Conservation (phyloP, 1,140 invertebrate genomes). For the Hestina assimilis region DNA sequence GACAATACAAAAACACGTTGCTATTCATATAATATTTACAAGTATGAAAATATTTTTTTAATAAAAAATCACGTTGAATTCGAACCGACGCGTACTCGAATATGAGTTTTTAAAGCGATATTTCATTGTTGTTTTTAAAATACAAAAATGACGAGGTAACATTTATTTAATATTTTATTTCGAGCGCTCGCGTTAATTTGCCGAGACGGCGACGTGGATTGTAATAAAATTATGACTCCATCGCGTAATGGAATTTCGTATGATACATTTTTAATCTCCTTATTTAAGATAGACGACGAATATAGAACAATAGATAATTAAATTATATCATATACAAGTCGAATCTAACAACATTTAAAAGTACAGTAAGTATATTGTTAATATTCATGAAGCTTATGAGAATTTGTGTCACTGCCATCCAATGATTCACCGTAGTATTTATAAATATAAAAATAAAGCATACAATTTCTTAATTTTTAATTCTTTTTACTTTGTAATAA, state of each 20-base stretch:
- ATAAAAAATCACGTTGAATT: background rate
- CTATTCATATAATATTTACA: background rate
- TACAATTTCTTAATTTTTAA: background rate
- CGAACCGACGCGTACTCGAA: background rate
- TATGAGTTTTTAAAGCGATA: background rate
- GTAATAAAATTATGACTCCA: conserved; percentile 21
- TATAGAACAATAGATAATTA: conserved; percentile 3
- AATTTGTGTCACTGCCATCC: no score
- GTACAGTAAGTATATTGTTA: background rate
- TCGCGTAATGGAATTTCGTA: conserved; percentile 18
- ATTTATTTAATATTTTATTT: conserved; percentile 14
- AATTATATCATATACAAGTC: background rate
- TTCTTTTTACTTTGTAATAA: no score
- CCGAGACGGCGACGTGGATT: conserved; percentile 15
- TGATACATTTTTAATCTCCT: conserved; percentile 15
- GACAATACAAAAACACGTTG: background rate
- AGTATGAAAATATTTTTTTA: background rate
- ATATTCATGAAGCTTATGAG: background rate
- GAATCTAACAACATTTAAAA: background rate
- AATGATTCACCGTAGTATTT: no score
- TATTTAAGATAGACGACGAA: conserved; percentile 5
- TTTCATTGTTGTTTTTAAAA: conserved; percentile 12
- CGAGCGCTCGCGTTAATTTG: conserved; percentile 11
- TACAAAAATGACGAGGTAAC: conserved; percentile 10
- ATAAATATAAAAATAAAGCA: background rate